Conservation (phyloP, 1,140 invertebrate genomes). For the Planococcus citri region DNA sequence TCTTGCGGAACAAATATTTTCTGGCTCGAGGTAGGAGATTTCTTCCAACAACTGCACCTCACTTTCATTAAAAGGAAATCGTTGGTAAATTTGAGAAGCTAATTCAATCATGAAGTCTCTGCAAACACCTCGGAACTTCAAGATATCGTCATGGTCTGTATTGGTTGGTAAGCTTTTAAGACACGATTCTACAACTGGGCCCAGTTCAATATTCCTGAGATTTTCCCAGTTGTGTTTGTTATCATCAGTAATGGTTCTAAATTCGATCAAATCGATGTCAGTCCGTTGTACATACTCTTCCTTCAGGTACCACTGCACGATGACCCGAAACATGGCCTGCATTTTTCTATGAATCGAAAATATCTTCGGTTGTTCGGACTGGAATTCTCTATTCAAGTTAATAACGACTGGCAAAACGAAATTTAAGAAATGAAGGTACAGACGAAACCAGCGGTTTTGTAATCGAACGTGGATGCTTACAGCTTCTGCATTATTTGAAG, state of each 20-base stretch:
- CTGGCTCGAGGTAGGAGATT: no score
- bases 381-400: background rate
- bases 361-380: constrained; percentile 11
- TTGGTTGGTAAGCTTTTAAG: background rate
- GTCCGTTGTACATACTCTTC: background rate
- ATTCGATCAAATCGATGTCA: no score
- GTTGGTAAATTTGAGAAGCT: background rate
- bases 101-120: background rate
- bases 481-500: background rate
- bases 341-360: background rate
- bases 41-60: background rate
- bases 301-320: background rate
- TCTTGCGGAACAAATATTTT: no score
- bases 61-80: background rate
- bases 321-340: background rate
- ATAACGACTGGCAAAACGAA: background rate
- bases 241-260: no score
- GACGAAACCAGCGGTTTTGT: no score
- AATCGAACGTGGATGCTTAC: background rate
- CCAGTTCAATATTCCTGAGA: background rate
- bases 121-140: no score
- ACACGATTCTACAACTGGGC: no score
- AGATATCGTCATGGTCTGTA: no score
- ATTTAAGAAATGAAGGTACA: constrained; percentile 7
- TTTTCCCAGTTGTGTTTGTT: background rate